These are phyloP conservation scores for Lota lota DNA, from an alignment of 2,113 vertebrate species.

Conservation along the genomic window DNA sequence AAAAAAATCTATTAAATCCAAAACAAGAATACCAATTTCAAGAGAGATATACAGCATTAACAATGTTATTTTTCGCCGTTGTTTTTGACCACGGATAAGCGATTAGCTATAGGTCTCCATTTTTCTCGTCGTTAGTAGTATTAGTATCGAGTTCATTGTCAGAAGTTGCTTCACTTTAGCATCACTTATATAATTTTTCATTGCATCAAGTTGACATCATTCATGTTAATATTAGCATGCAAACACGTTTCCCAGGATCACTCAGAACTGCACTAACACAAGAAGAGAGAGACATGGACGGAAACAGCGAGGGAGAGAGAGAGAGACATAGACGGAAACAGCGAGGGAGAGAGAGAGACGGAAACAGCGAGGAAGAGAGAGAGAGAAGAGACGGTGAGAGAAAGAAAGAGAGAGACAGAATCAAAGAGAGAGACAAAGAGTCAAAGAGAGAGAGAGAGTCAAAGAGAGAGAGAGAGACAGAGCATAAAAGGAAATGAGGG, in stretches of 20 bases:
- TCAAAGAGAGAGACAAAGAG: too few relatives aligned
- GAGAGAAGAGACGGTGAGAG: too few relatives aligned
- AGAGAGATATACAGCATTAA: slow-evolving; percentile 71
- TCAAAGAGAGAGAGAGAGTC: background rate
- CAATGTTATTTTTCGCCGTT: slow-evolving; percentile 59
- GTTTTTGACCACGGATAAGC: slow-evolving; percentile 59
- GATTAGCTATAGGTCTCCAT: slow-evolving; percentile 49
- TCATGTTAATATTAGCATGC: slow-evolving; percentile 81
- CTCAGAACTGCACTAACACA: slow-evolving; percentile 69
- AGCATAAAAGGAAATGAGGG: slow-evolving; percentile 16
- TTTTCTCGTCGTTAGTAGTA: slow-evolving; percentile 66
- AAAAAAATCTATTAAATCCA: slow-evolving; percentile 41
- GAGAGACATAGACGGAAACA: background rate
- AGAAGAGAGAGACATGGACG: slow-evolving; percentile 17
- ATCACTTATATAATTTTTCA: slow-evolving; percentile 72
- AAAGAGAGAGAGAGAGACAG: slow-evolving; percentile 39
- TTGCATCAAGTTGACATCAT: slow-evolving; percentile 80
- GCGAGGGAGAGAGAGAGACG: too few relatives aligned
- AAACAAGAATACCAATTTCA: slow-evolving; percentile 58
- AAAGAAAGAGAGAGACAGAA: too few relatives aligned
- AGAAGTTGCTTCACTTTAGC: slow-evolving; percentile 61
- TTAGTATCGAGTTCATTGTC: slow-evolving; percentile 72
- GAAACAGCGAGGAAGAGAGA: too few relatives aligned
- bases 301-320: slow-evolving; percentile 5
- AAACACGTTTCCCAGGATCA: slow-evolving; percentile 73